A percentile compares a stretch with the other conserved stretches of the same genome.
Evolutionary conservation across 2,888 invertebrate species (phyloP).

Genomic region (Zygogramma bicolorata): DNA sequence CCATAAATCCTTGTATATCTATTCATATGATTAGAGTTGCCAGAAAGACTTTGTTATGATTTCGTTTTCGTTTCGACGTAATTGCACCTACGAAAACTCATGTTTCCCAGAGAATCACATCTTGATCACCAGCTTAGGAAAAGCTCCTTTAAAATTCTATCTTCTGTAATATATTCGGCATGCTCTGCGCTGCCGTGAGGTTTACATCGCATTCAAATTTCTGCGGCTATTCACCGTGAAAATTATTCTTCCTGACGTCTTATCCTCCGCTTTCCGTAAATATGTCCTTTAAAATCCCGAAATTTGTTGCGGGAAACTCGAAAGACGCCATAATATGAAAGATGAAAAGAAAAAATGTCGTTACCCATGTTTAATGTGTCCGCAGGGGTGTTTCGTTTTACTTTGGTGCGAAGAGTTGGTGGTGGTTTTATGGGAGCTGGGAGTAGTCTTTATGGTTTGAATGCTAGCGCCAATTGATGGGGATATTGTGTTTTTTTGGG

Average conservation of each 20-base stretch:
- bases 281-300: slow-evolving; percentile 18
- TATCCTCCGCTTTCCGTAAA: slow-evolving; percentile 28
- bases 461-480: neutral
- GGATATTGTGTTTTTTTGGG: neutral
- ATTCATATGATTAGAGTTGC: too few species aligned
- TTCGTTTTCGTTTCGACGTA: neutral
- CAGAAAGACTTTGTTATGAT: too few species aligned
- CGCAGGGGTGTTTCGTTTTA: slow-evolving; percentile 4
- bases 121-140: neutral
- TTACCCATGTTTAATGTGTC: slow-evolving; percentile 11
- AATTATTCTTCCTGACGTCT: slow-evolving; percentile 47
- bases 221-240: slow-evolving; percentile 45
- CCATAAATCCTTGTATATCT: too few species aligned
- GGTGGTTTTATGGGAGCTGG: slow-evolving; percentile 1
- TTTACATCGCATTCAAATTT: slow-evolving; percentile 49
- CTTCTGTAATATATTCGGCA: neutral
- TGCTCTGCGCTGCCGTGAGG: slow-evolving; percentile 17
- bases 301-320: slow-evolving; percentile 11
- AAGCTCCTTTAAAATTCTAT: neutral
- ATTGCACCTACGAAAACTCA: neutral
- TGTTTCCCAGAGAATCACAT: neutral
- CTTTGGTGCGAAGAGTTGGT: neutral
- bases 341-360: slow-evolving; percentile 7
- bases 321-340: slow-evolving; percentile 7
- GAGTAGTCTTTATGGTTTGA: neutral